Percentiles rank a stretch among this genome's conserved stretches.
Conservation (phyloP, 2,888 invertebrate genomes). For the Andrena chrysosceles region DNA sequence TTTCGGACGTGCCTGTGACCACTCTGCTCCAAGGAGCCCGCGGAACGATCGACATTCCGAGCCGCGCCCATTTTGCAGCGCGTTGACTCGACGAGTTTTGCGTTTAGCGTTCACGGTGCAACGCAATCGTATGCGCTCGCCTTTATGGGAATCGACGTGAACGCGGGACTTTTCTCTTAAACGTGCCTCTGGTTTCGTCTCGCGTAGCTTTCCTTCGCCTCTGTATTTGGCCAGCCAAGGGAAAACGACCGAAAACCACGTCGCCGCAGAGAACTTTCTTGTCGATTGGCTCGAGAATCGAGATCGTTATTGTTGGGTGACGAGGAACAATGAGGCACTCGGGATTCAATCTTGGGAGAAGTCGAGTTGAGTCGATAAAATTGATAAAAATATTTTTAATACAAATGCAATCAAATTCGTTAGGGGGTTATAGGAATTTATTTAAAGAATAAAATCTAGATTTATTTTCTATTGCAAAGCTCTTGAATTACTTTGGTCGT, state of each 20-base stretch:
- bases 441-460: no score
- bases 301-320: no score
- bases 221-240: constrained; percentile 47
- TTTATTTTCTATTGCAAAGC: no score
- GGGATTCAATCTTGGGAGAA: no score
- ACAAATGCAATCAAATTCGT: no score
- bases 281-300: constrained; percentile 17
- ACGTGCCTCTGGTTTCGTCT: constrained; percentile 45
- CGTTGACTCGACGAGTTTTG: constrained; percentile 79
- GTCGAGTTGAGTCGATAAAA: no score
- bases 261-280: constrained; percentile 35
- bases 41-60: constrained; percentile 81
- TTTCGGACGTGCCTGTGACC: constrained; percentile 35
- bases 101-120: constrained; percentile 73
- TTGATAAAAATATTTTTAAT: no score
- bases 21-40: constrained; percentile 57
- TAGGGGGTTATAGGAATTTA: no score
- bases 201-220: constrained; percentile 41
- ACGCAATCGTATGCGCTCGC: constrained; percentile 51
- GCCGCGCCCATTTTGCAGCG: constrained; percentile 82
- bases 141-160: constrained; percentile 71
- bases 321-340: no score
- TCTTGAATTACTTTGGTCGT: no score
- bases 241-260: constrained; percentile 27
- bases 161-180: constrained; percentile 42